A percentile compares a stretch with the other conserved stretches of the same genome.
Conservation (phyloP, 2,888 invertebrate genomes). For the Acronicta psi region DNA sequence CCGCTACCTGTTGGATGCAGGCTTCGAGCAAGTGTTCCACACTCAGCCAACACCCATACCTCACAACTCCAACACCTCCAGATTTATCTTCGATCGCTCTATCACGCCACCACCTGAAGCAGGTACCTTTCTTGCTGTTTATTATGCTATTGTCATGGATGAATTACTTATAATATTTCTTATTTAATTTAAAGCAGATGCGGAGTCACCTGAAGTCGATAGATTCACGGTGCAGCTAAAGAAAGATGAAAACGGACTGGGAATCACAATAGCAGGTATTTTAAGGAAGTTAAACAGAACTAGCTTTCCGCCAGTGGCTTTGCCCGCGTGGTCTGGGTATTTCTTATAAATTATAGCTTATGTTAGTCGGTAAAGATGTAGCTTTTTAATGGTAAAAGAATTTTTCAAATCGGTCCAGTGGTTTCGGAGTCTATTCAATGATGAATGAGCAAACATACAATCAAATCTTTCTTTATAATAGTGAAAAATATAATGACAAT, state of each 20-base stretch:
- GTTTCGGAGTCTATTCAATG: too few relatives aligned
- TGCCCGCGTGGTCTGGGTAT: too few relatives aligned
- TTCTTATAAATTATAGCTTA: too few relatives aligned
- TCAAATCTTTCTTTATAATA: too few relatives aligned
- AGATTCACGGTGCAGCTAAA: constrained; percentile 97
- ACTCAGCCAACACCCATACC: constrained; percentile 81
- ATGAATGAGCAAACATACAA: too few relatives aligned
- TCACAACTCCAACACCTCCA: constrained; percentile 63
- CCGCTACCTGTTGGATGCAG: constrained; percentile 95
- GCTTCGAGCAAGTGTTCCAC: constrained; percentile 93
- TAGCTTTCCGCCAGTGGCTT: too few relatives aligned
- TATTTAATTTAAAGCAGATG: constrained; percentile 74
- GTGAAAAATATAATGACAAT: too few relatives aligned
- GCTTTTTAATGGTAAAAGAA: too few relatives aligned
- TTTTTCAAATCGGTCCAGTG: too few relatives aligned
- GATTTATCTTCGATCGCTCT: constrained; percentile 80
- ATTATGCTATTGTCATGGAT: too few relatives aligned
- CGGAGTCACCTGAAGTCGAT: constrained; percentile 96
- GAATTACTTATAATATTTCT: not conserved
- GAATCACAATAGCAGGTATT: constrained; percentile 96
- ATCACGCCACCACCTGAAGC: constrained; percentile 80
- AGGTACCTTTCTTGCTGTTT: constrained; percentile 57
- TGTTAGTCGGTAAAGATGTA: too few relatives aligned
- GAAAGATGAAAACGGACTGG: constrained; percentile 97
- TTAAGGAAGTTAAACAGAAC: too few relatives aligned